Evolutionary conservation across 2,888 invertebrate species (phyloP), one percentile per base, ranked within the genome.

Genomic region (Andrena dorsata): DNA sequence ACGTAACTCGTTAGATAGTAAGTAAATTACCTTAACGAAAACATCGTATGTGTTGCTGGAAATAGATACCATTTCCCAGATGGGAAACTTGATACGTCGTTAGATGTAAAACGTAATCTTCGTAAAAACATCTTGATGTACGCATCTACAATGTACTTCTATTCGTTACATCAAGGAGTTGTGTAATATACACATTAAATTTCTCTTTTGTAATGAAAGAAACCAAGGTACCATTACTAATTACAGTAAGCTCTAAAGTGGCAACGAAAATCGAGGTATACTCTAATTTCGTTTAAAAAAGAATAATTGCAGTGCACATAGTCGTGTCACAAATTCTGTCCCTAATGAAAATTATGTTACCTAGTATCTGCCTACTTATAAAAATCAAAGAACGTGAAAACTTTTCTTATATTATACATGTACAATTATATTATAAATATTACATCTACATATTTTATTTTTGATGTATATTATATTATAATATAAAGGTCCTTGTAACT

Each of bases 61-160:
- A 32, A 56, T 53, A 23, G 23, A 53, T 51, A 56, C 16, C 13
- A 32, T 68, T 35, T 56, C n/a, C 60, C 56, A 68, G 68, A 56
- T 68, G 56, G 35, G 56, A 10, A 56, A 68, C 51, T 8, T 5
- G 68, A 68, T 56, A 68, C 1, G 53, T 16, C 26, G 2, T n/a
- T 7, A 13, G n/a, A 56, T 23, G 26, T 56, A 68, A 49, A 30
- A 20, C 51, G n/a, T n/a, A 10, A 20, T 30, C 49, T 13, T 20
- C 13, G 13, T n/a, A 51, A n/a, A 30, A 10, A 6, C 2, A 49
- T 3, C 30, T 49, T 30, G 49, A 51, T 20, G 28, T 20, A 66
- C 41, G 41, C 20, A 26, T 23, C 41, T 66, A 30, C 66, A n/a
- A 20, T 20, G 28, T 6, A n/a, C n/a, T 51, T 56, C 4, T 13